Evolutionary conservation across 2,113 vertebrate species (phyloP).

Genomic region (Anhinga rufa): DNA sequence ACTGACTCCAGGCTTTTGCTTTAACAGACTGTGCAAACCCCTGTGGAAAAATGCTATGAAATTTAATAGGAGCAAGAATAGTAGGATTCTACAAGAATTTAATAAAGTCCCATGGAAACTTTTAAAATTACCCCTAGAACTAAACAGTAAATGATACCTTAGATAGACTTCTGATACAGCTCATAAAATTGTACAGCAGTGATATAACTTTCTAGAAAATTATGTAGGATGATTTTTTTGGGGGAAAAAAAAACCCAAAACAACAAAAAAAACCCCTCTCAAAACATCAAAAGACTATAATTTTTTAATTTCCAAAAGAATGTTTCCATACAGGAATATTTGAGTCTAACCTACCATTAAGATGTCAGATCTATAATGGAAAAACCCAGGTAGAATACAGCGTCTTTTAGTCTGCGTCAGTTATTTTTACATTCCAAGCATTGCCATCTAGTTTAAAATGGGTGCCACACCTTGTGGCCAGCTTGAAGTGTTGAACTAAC

Average conservation of each 20-base stretch:
- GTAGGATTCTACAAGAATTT: conserved; percentile 4
- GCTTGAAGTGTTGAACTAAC: background rate
- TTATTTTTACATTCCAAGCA: conserved; percentile 14
- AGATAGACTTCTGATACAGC: background rate
- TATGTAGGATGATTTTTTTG: background rate
- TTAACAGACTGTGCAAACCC: conserved; percentile 7
- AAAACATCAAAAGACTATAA: background rate
- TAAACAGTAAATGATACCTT: background rate
- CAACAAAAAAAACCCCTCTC: too few relatives aligned
- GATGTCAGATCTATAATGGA: background rate
- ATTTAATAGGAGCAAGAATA: background rate
- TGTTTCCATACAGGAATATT: background rate
- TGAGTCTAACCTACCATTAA: background rate
- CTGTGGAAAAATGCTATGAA: conserved; percentile 25
- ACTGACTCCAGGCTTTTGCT: conserved; percentile 20
- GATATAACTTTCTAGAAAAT: background rate
- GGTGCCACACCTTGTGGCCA: conserved; percentile 2
- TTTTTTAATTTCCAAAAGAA: conserved; percentile 9
- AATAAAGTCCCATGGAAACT: conserved; percentile 10
- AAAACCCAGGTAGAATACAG: background rate
- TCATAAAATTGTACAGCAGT: background rate
- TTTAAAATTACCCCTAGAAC: background rate
- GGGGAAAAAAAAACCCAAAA: background rate
- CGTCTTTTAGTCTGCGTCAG: background rate
- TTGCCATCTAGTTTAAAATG: background rate